A percentile compares a stretch with the other conserved stretches of the same genome.
phyloP scores from a whole-genome alignment of 2,113 vertebrate species.

The Lagenorhynchus albirostris region DNA sequence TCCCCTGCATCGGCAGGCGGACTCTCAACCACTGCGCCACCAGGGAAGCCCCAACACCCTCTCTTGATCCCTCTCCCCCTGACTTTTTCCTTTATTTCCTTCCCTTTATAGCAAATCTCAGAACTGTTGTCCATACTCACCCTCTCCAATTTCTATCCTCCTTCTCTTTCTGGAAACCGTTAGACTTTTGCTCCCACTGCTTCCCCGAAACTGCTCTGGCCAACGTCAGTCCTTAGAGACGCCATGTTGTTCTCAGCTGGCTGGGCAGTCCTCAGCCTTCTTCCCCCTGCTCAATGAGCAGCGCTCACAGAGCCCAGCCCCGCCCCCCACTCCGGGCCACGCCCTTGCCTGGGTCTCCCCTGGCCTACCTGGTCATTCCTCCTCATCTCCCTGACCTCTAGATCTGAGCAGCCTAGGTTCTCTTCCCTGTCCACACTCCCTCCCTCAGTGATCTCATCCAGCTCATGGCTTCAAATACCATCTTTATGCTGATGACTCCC shows the following conservation, averaged over 20 bases:
- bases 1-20: too few relatives aligned
- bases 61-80: neutral
- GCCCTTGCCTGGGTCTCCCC: neutral
- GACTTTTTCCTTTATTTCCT: neutral
- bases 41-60: too few relatives aligned
- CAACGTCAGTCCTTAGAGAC: neutral
- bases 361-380: neutral
- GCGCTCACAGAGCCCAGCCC: neutral
- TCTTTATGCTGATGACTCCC: neutral
- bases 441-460: neutral
- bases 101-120: neutral
- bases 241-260: fast-evolving
- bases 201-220: neutral
- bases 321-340: neutral
- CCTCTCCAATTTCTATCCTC: neutral
- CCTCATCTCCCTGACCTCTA: neutral
- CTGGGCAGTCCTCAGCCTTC: neutral
- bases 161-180: neutral
- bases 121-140: neutral
- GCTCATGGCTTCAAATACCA: neutral
- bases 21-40: too few relatives aligned
- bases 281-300: neutral
- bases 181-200: neutral
- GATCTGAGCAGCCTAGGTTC: neutral
- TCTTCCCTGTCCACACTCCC: neutral